Base-by-base conservation (phyloP, 2,888 invertebrate species). In the Erebia epiphron region DNA sequence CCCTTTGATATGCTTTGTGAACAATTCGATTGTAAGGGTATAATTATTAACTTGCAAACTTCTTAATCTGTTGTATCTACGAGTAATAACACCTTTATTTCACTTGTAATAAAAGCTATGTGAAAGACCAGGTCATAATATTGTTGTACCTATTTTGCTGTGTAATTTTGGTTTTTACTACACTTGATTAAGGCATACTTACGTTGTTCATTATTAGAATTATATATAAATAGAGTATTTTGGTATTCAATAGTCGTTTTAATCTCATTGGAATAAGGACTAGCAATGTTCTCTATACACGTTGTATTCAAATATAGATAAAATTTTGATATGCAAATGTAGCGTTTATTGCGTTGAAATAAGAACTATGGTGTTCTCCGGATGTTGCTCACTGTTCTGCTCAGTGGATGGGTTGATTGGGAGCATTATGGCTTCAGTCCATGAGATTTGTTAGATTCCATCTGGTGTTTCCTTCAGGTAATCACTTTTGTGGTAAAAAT, bases 401-500 rank as follows among this genome's bases (percentile, higher is more conserved):
- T 73, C 68, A 43, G 56, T 75, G 75, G 70, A 61, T 60, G 61
- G 52, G 64, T 74, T 83, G 83, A 85, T 84, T 80, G 78, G 68
- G 76, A 73, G 73, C 68, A 73, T 79, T 82, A 80, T 77, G 84
- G 81, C 78, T 83, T 84, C 83, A 18, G 75, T 75, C 78, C 77
- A 82, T 77, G 72, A 78, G 75, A 80, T 74, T 73, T 73, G 70
- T 68, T 73, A 65, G 67, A 68, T 68, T 64, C 74, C 76, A 75
- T 65, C 71, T 75, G 76, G 66, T 43, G 67, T 72, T 75, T 77
- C 73, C 76, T 18, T 65, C 16, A 8, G 1, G 65, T 65, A 54
- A 65, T 54, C 54, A 56, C 54, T n/a, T 65, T 65, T 65, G 65
- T 43, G 65, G 65, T 65, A 65, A 43, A 65, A 65, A 65, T 13